Base-by-base conservation (phyloP, 2,113 vertebrate genomes). In the Misgurnus anguillicaudatus region DNA sequence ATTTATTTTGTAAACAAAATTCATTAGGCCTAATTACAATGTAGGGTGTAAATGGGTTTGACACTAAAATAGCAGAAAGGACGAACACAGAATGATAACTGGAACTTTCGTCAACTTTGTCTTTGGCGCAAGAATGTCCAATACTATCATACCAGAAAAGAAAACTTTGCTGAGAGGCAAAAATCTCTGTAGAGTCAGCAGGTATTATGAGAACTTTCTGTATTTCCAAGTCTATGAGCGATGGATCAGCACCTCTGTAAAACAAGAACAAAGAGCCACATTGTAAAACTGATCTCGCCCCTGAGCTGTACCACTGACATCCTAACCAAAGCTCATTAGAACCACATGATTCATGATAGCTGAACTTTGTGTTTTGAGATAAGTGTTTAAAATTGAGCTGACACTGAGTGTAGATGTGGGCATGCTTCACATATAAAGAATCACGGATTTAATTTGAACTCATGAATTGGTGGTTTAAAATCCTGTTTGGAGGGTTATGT, bases 161-260 rank as follows among this genome's bases (percentile, higher is more conserved):
- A 38, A 80, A 78, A 78, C 61, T 47, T 73, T 80, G 39, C 73
- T 77, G 78, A 70, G 42, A 77, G 60, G 62, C 51, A 66, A 61
- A 69, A 61, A 61, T 31, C 19, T 47, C 17, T 6, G 68, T 74
- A 57, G 75, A 80, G 51, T 83, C 79, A 80, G 79, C 79, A 55
- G 9, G 51, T 64, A 80, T 58, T 53, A 77, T 80, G 64, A 48
- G 51, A 67, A 77, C 62, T 42, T 76, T 81, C 10, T 47, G 39
- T 62, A 71, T 81, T 81, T 80, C 73, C 45, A 55, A 47, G 58
- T 77, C 67, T 71, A 72, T 67, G 9, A 75, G 36, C 45, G 16
- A 57, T 55, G 71, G 69, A 82, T 68, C 42, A 71, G 77, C 63
- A 72, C 48, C 45, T 62, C 73, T 4, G 38, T 24, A 61, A 75